Evolutionary conservation across 1,140 invertebrate genomes (phyloP).

Genomic region (Tachypleus tridentatus): DNA sequence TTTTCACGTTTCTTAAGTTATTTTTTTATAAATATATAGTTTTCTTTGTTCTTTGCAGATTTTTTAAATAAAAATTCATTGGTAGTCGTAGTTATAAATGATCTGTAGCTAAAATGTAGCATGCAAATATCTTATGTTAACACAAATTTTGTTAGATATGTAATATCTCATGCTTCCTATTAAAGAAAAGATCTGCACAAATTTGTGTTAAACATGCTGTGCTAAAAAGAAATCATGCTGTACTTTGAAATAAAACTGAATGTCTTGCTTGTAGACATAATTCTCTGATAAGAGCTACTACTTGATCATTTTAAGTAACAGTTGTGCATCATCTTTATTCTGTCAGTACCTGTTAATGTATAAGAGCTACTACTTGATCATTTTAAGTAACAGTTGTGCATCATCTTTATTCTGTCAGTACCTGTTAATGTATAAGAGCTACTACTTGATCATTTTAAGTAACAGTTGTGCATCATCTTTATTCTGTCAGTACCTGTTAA

Average conservation of each 20-base stretch:
- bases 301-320: not conserved
- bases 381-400: not conserved
- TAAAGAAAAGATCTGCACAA: too few species aligned
- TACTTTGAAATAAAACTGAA: not conserved
- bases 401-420: slow-evolving; percentile 21
- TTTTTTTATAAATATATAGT: slow-evolving; percentile 8
- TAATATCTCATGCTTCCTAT: too few species aligned
- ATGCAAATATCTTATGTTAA: not conserved
- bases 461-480: not conserved
- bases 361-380: not conserved
- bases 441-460: not conserved
- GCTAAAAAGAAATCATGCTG: not conserved
- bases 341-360: not conserved
- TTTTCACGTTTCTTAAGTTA: not conserved
- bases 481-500: slow-evolving; percentile 39
- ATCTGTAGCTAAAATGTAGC: not conserved
- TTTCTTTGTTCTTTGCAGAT: slow-evolving; percentile 4
- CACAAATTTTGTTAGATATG: not conserved
- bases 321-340: slow-evolving; percentile 21
- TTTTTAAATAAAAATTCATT: not conserved
- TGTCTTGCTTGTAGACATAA: not conserved
- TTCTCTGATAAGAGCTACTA: not conserved
- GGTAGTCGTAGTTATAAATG: not conserved
- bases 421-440: not conserved
- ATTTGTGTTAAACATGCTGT: not conserved